phyloP scores from a whole-genome alignment of 2,113 vertebrate genomes.

The Columba janthina region DNA sequence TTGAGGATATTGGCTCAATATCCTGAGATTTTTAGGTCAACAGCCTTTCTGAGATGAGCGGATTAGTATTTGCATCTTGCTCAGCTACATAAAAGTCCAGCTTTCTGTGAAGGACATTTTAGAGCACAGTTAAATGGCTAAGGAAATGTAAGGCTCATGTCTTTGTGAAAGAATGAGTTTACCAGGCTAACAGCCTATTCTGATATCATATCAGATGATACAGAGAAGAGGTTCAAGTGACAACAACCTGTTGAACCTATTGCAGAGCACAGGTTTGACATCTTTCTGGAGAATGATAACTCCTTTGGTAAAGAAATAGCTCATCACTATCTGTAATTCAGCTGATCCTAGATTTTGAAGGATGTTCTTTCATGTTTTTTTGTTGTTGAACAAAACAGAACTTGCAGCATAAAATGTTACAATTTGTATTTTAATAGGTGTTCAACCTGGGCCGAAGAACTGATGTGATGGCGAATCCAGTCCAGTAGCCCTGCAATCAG shows the following conservation, averaged over 20 bases:
- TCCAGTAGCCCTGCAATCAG: not conserved
- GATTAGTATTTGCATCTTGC: not conserved
- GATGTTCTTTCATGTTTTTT: not conserved
- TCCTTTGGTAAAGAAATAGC: not conserved
- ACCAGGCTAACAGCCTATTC: not conserved
- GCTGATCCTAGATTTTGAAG: not conserved
- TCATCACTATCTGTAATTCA: not conserved
- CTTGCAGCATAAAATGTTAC: not conserved
- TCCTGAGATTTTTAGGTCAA: not conserved
- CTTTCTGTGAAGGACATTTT: not conserved
- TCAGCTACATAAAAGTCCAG: not conserved
- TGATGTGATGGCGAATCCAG: not conserved
- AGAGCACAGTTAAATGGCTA: not conserved
- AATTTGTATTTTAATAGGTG: not conserved
- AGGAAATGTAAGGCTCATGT: not conserved
- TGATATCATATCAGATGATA: not conserved
- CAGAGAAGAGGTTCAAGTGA: not conserved
- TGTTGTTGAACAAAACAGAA: not conserved
- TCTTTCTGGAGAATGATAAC: not conserved
- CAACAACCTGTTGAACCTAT: not conserved
- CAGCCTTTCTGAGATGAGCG: not conserved
- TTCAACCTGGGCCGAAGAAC: not conserved
- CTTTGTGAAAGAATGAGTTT: not conserved
- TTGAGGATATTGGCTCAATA: not conserved
- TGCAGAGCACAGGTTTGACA: not conserved